A percentile compares a stretch with the other conserved stretches of the same genome.
Conservation (phyloP, 2,113 vertebrate species). For the Campylorhamphus procurvoides region DNA sequence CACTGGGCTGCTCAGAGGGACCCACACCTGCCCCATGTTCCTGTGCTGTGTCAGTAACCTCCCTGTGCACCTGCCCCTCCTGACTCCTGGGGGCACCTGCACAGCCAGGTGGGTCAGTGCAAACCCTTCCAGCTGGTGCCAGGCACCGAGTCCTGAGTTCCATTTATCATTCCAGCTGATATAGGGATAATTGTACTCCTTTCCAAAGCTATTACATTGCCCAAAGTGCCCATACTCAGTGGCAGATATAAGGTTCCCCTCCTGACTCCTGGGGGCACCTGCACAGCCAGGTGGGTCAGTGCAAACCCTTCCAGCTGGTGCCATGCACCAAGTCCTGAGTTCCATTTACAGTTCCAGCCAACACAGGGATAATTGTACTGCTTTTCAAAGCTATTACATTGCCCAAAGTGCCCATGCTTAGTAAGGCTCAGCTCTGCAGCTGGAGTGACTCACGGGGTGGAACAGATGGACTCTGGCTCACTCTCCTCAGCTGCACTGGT, state of each 20-base stretch:
- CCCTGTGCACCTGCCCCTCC: not conserved
- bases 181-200: not conserved
- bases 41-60: not conserved
- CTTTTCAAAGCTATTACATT: not conserved
- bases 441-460: slow-evolving; percentile 85
- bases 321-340: not conserved
- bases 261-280: not conserved
- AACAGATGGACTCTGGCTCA: slow-evolving; percentile 87
- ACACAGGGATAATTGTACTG: not conserved
- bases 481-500: slow-evolving; percentile 93
- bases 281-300: not conserved
- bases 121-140: not conserved
- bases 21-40: not conserved
- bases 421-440: rapidly evolving
- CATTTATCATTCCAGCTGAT: not conserved
- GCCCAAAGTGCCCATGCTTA: not conserved
- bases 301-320: not conserved
- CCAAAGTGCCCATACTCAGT: not conserved
- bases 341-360: not conserved
- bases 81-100: not conserved
- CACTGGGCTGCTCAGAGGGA: not conserved
- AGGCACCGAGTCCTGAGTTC: not conserved
- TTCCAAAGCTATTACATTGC: not conserved
- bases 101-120: not conserved
- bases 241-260: not conserved